A percentile compares a stretch with the other conserved stretches of the same genome.
Evolutionary conservation across 2,797 vertebrate genomes (phyloP).

Genomic region (Clarias laeviceps): DNA sequence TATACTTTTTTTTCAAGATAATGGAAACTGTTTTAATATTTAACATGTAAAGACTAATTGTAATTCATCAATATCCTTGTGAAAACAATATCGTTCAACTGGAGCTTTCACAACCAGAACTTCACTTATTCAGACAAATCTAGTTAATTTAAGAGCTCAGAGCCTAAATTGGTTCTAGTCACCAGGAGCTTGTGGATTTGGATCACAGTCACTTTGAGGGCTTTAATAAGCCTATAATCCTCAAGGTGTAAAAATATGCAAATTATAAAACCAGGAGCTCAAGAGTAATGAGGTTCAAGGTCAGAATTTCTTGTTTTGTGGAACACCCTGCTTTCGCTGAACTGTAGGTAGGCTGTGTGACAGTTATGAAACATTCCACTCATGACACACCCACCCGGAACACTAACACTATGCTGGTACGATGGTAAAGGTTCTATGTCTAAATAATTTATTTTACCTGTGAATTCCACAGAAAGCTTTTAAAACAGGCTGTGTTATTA

Average conservation of each 20-base stretch:
- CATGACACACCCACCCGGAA: neutral
- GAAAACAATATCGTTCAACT: neutral
- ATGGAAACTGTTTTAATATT: neutral
- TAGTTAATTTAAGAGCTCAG: neutral
- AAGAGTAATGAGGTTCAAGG: neutral
- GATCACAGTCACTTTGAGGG: neutral
- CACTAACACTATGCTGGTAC: too few species aligned
- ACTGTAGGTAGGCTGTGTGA: neutral
- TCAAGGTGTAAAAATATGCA: neutral
- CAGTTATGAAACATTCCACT: neutral
- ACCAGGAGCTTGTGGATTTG: neutral
- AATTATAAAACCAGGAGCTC: neutral
- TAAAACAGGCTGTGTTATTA: neutral
- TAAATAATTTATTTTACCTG: too few species aligned
- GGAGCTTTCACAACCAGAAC: neutral
- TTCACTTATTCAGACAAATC: too few species aligned
- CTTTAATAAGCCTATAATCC: neutral
- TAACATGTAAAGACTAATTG: neutral
- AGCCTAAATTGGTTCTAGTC: neutral
- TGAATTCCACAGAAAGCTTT: neutral
- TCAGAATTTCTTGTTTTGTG: conserved; percentile 8
- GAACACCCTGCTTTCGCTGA: neutral
- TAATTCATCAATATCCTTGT: neutral
- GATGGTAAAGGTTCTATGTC: neutral
- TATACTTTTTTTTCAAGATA: neutral